Evolutionary conservation across 1,140 invertebrate genomes (phyloP).

Genomic region (Carcinoscorpius rotundicauda): DNA sequence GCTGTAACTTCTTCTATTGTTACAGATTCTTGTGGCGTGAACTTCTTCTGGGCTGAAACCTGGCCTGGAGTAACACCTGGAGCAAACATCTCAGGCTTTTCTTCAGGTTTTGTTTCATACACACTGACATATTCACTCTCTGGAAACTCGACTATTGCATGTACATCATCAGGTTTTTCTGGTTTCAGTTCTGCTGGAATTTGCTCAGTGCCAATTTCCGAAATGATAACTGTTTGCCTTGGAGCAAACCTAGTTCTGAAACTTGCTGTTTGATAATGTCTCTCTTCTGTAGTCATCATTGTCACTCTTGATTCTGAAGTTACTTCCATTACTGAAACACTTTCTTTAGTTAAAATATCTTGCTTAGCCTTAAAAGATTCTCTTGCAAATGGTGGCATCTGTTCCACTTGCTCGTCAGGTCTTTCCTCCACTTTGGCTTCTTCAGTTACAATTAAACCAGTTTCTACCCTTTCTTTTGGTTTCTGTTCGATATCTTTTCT

Average conservation of each 20-base stretch:
- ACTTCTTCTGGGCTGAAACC: slow-evolving; percentile 16
- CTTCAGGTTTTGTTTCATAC: slow-evolving; percentile 12
- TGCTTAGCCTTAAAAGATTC: neutral
- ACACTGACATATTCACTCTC: slow-evolving; percentile 16
- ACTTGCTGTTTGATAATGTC: no score
- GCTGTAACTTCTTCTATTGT: slow-evolving; percentile 18
- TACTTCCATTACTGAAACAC: slow-evolving; percentile 13
- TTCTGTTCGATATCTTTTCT: slow-evolving; percentile 2
- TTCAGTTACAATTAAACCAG: neutral
- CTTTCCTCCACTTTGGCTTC: slow-evolving; percentile 10
- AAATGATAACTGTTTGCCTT: slow-evolving; percentile 16
- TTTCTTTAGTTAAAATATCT: slow-evolving; percentile 8
- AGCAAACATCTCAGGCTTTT: slow-evolving; percentile 17
- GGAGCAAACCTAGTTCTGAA: neutral
- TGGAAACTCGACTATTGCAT: slow-evolving; percentile 11
- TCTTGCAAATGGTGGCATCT: neutral
- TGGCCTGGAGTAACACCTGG: slow-evolving; percentile 15
- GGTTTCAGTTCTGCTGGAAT: slow-evolving; percentile 12
- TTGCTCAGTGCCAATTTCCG: slow-evolving; percentile 18
- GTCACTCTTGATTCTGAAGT: slow-evolving; percentile 1
- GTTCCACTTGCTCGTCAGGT: neutral
- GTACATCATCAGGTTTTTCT: slow-evolving; percentile 11
- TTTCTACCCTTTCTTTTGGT: slow-evolving; percentile 4
- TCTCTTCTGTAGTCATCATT: no score
- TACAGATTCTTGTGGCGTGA: slow-evolving; percentile 16